Conservation (phyloP, 30 jellyfish, hydroid and myxozoan genomes). For the Pseudorhiza aurosa region DNA sequence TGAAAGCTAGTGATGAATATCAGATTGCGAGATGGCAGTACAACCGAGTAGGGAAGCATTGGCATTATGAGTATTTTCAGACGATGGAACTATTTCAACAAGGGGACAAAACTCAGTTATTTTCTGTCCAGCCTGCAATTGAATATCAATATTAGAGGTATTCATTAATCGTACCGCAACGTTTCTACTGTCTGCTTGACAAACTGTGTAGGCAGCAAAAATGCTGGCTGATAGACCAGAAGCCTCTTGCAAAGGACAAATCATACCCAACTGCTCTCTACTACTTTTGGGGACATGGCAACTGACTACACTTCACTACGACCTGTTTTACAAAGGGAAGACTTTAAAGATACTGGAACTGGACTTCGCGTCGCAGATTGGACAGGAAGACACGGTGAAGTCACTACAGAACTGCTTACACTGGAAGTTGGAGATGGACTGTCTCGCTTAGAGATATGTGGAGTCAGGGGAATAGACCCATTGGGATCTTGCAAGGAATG, state of each 20-base stretch:
- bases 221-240: background rate
- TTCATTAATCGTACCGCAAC: conserved; percentile 25
- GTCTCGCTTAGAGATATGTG: too few relatives aligned
- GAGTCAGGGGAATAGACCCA: background rate
- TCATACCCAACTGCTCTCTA: conserved; percentile 41
- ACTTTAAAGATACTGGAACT: background rate
- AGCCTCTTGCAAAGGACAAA: background rate
- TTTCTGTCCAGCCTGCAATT: conserved; percentile 22
- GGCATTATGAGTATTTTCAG: background rate
- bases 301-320: conserved; percentile 5
- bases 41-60: background rate
- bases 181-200: conserved; percentile 21
- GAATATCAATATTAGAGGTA: conserved; percentile 43
- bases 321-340: conserved; percentile 23
- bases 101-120: conserved; percentile 28
- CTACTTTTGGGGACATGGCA: conserved; percentile 15
- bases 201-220: conserved; percentile 25
- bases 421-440: background rate
- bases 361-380: background rate
- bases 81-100: conserved; percentile 12
- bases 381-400: conserved; percentile 2
- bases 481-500: background rate
- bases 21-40: too few relatives aligned
- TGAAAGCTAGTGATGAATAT: background rate
- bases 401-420: background rate